Evolutionary conservation across 2,888 invertebrate species (phyloP), one percentile per base, ranked within the genome.

Genomic region (Atrina japonica): DNA sequence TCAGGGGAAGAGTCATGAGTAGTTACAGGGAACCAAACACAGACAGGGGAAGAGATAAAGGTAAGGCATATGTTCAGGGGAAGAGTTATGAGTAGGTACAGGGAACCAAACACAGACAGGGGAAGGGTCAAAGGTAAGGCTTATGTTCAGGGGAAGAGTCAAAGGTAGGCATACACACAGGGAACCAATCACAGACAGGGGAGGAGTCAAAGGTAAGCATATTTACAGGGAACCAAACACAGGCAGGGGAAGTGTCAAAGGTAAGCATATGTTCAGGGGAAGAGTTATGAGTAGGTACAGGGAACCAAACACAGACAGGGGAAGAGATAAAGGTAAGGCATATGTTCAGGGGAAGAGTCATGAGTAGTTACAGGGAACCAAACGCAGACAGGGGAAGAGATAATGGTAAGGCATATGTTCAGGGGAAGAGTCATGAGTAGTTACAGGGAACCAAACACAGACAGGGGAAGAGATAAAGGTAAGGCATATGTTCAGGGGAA

Each of bases 251-350:
- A 45, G n/a, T 49, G 21, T 7, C 25, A 14, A 21, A 49, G 49
- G 49, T 25, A 49, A 49, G n/a, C 14, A 49, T 49, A 14, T 25
- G n/a, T 49, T 49, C 25, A 25, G 25, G 49, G n/a, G n/a, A n/a
- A n/a, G n/a, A n/a, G n/a, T n/a, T n/a, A n/a, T n/a, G n/a, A 16
- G 21, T 16, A 16, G 14, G 23, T 27, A 18, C 14, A 27, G 60
- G 27, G 60, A 60, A 27, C 27, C 27, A 27, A 60, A 60, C 47
- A 40, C 43, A 27, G 47, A 60, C 29, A 41, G 43, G 0, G 41
- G 47, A n/a, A 43, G 60, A 40, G 60, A 60, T n/a, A 60, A 60
- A 60, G 60, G 43, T 43, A 43, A 43, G n/a, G n/a, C n/a, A 43
- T 43, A 2, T 43, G n/a, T 43, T n/a, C 16, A 43, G 43, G 43